A percentile compares a stretch with the other conserved stretches of the same genome.
These are phyloP conservation scores for Chinchilla lanigera DNA, from an alignment of 2,113 vertebrate species.

Conservation along the genomic window DNA sequence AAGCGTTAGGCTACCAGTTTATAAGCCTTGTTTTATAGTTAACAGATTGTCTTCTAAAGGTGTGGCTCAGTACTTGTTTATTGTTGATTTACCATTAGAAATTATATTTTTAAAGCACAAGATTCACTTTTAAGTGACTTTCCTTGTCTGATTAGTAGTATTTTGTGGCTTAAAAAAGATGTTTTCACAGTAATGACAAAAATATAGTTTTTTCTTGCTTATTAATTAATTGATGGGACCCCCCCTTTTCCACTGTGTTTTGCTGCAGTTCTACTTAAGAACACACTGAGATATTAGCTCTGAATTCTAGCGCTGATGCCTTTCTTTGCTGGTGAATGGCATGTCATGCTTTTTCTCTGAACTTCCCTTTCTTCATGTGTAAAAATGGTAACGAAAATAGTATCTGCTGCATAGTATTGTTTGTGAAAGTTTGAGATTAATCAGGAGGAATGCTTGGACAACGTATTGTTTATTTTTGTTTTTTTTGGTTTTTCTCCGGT, in stretches of 20 bases:
- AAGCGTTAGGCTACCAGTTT: background rate
- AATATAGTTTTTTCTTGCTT: background rate
- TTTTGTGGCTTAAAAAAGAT: constrained; percentile 28
- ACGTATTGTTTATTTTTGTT: no score
- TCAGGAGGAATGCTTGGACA: background rate
- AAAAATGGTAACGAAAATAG: background rate
- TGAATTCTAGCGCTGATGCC: background rate
- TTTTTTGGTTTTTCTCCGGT: no score
- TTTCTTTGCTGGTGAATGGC: background rate
- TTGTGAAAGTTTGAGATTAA: background rate
- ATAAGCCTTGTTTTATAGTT: background rate
- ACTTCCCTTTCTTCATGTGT: background rate
- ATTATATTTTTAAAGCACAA: background rate
- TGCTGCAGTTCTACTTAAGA: background rate
- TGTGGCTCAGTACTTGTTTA: background rate
- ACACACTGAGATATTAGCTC: background rate
- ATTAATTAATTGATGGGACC: background rate
- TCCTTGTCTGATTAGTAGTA: background rate
- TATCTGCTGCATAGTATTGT: background rate
- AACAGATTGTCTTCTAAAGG: background rate
- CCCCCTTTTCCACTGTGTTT: no score
- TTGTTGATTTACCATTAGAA: background rate
- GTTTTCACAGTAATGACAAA: background rate
- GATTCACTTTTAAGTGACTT: background rate
- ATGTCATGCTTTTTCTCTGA: background rate